phyloP scores from a whole-genome alignment of 37 sponge, comb jelly and placozoan species.

The Oscarella lobularis region DNA sequence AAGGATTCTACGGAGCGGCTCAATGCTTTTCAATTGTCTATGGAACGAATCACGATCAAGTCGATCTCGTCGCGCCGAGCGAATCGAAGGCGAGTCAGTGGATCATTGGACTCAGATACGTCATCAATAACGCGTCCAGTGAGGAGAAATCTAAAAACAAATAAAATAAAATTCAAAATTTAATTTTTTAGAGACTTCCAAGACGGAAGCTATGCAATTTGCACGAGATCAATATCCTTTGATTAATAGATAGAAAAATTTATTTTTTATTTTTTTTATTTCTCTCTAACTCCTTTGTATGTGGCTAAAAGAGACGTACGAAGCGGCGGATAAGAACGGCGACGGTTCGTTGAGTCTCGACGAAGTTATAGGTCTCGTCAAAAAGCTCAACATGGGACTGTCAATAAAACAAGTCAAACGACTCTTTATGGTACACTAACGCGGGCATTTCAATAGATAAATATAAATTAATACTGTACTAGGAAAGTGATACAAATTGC shows the following conservation, averaged over 20 bases:
- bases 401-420: slow-evolving; percentile 28
- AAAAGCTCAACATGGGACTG: slow-evolving; percentile 36
- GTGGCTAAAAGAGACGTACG: slow-evolving; percentile 44
- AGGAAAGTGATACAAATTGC: not conserved
- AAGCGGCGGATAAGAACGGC: slow-evolving; percentile 32
- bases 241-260: no score
- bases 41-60: not conserved
- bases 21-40: not conserved
- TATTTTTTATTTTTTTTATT: not conserved
- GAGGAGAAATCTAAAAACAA: no score
- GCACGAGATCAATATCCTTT: not conserved
- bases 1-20: not conserved
- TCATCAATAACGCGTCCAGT: not conserved
- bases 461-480: no score
- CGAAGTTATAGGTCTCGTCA: slow-evolving; percentile 28
- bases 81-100: not conserved
- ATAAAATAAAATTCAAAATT: no score
- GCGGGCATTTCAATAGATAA: no score
- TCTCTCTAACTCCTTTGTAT: not conserved
- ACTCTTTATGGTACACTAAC: no score
- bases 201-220: no score
- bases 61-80: not conserved
- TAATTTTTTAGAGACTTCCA: no score
- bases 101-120: not conserved
- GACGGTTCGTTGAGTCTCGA: slow-evolving; percentile 30